Conservation (phyloP, 2,797 vertebrate genomes). For the Darevskia mixta region DNA sequence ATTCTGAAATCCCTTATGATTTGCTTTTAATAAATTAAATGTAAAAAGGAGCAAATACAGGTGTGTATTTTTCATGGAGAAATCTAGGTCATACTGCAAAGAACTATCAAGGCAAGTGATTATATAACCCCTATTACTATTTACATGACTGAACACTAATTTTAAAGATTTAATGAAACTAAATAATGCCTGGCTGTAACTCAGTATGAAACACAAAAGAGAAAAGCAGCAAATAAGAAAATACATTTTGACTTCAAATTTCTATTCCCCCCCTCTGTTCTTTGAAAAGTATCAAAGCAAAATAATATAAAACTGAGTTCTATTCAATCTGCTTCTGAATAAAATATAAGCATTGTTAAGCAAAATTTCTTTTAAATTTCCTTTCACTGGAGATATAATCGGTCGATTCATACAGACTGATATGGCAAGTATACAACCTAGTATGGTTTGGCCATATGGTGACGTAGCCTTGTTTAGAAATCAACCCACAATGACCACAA, state of each 20-base stretch:
- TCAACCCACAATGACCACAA: too few species aligned
- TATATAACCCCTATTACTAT: slow-evolving; percentile 68
- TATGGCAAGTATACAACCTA: not conserved
- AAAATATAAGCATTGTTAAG: not conserved
- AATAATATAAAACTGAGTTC: not conserved
- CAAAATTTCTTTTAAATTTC: not conserved
- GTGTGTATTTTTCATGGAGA: slow-evolving; percentile 17
- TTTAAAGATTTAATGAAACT: slow-evolving; percentile 57
- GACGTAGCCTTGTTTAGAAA: too few species aligned
- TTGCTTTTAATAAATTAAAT: slow-evolving; percentile 62
- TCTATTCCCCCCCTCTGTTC: not conserved
- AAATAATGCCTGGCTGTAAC: slow-evolving; percentile 61
- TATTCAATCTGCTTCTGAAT: not conserved
- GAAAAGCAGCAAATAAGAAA: slow-evolving; percentile 50
- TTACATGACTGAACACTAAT: slow-evolving; percentile 41
- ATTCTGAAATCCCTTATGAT: not conserved
- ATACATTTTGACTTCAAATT: slow-evolving; percentile 56
- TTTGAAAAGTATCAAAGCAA: not conserved
- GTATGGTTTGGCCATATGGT: not conserved
- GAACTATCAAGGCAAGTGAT: slow-evolving; percentile 64
- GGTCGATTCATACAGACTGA: not conserved
- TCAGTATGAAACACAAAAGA: slow-evolving; percentile 59
- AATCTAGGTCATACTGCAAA: slow-evolving; percentile 65
- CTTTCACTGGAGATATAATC: not conserved
- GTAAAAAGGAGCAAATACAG: slow-evolving; percentile 45